Base-by-base conservation (phyloP, 1,140 invertebrate genomes). In the Brachionus plicatilis region DNA sequence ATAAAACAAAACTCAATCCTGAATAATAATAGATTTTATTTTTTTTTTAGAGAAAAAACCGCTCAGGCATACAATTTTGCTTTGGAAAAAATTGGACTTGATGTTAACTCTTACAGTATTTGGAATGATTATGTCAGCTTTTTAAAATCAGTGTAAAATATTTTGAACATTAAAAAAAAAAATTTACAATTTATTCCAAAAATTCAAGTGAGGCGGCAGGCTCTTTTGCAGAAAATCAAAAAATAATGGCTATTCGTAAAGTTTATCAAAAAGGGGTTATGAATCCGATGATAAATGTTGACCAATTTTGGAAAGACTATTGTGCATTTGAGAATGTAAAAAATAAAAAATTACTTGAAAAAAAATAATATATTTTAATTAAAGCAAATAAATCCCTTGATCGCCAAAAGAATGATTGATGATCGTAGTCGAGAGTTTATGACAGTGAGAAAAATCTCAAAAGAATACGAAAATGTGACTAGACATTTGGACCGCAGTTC, bases 31-130 rank as follows among this genome's bases (percentile, higher is more conserved):
- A 37, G 33, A 37, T 27, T n/a, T 0, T 27, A n/a, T 7, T 14
- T 72, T 6, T 45, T 20, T 45, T 6, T 68, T 89, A 97, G 96
- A 88, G 97, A 99, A 90, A 99, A 98, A 91, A 97, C 99, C 95
- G 96, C 96, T 0, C 96, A 99, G 90, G 97, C 97, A 0, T 99
- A 98, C 88, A 97, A 99, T 90, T 99, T 99, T 91, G 97, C 98
- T 0, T 89, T 99, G 83, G 97, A 99, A 85, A 99, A 99, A 90
- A 98, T 99, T 87, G 98, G 98, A 2, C 94, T 98, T 93, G 97
- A 99, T 87, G 95, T 97, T 85, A 94, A 96, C 89, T 96, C 96
- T 0, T 97, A 95, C 88, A 93, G 94, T 27, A 95, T 99, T 85
- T 98, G 96, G 96, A 95, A 95, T 87, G 98, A 99, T 89, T 99